phyloP scores from a whole-genome alignment of 2,113 vertebrate genomes.

The Struthio camelus region DNA sequence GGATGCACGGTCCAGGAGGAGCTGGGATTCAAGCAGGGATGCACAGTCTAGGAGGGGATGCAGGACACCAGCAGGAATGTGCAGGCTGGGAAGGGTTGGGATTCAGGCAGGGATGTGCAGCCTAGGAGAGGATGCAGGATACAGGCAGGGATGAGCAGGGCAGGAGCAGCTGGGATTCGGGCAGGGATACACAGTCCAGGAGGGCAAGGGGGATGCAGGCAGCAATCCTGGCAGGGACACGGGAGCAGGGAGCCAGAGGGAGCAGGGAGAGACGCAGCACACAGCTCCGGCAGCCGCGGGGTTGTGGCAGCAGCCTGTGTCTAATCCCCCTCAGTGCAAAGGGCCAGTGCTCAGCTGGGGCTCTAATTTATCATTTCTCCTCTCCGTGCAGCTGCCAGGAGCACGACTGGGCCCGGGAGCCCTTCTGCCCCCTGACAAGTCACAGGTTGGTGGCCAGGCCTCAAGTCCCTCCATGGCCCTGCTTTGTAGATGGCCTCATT shows the following conservation, averaged over 20 bases:
- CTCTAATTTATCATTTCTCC: not conserved
- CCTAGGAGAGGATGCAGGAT: not conserved
- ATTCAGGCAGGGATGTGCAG: not conserved
- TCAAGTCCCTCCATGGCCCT: accelerated
- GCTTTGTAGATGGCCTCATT: accelerated
- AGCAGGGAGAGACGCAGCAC: not conserved
- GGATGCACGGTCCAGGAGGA: not conserved
- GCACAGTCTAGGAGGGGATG: not conserved
- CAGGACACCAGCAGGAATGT: too few species aligned
- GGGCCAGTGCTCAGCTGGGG: too few species aligned
- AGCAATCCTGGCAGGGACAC: not conserved
- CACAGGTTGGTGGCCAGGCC: accelerated
- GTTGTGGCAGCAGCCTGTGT: not conserved
- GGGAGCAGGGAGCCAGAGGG: not conserved
- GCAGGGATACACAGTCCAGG: not conserved
- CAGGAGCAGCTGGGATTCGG: too few species aligned
- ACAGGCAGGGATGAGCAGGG: not conserved
- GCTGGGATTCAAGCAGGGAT: not conserved
- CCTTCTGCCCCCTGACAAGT: accelerated
- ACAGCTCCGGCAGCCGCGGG: not conserved
- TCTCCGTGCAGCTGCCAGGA: not conserved
- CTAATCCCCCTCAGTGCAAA: too few species aligned
- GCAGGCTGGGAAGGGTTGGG: not conserved
- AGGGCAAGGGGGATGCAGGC: not conserved
- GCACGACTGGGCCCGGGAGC: not conserved